These are phyloP conservation scores for Lingula anatina DNA, from an alignment of 2,888 invertebrate genomes.

Conservation along the genomic window DNA sequence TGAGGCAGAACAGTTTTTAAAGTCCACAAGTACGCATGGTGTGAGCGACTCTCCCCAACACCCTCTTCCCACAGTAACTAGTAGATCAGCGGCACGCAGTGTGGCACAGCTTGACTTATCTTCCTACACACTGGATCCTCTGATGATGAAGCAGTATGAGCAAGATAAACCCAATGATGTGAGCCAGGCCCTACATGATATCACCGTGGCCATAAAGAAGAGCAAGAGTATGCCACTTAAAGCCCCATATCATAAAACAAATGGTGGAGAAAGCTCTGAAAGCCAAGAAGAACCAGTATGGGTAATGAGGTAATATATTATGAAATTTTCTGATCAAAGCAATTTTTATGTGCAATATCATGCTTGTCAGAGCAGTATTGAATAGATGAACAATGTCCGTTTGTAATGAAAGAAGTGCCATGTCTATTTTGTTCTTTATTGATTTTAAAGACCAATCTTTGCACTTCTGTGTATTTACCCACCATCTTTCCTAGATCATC, in stretches of 20 bases:
- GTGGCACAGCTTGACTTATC: too few relatives aligned
- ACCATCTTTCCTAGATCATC: too few relatives aligned
- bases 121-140: too few relatives aligned
- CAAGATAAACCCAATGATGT: conserved; percentile 39
- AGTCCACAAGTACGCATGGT: too few relatives aligned
- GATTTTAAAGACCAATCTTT: too few relatives aligned
- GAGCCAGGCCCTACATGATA: conserved; percentile 69
- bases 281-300: conserved; percentile 36
- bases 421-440: conserved; percentile 99
- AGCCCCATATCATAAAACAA: conserved; percentile 21
- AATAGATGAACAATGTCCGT: conserved; percentile 93
- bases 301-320: conserved; percentile 40
- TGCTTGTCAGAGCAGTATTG: too few relatives aligned
- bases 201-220: conserved; percentile 72
- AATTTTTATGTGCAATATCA: too few relatives aligned
- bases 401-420: conserved; percentile 94
- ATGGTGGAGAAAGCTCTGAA: conserved; percentile 12
- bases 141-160: conserved; percentile 38
- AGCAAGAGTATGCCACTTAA: conserved; percentile 53
- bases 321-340: too few relatives aligned
- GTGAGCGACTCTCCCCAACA: too few relatives aligned
- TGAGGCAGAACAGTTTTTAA: conserved; percentile 29
- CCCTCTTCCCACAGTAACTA: too few relatives aligned
- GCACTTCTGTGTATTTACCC: too few relatives aligned
- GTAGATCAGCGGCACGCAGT: too few relatives aligned